A percentile compares a stretch with the other conserved stretches of the same genome.
These are phyloP conservation scores for Gisinianus flammeolus DNA, from an alignment of 2,888 invertebrate genomes.

Conservation along the genomic window DNA sequence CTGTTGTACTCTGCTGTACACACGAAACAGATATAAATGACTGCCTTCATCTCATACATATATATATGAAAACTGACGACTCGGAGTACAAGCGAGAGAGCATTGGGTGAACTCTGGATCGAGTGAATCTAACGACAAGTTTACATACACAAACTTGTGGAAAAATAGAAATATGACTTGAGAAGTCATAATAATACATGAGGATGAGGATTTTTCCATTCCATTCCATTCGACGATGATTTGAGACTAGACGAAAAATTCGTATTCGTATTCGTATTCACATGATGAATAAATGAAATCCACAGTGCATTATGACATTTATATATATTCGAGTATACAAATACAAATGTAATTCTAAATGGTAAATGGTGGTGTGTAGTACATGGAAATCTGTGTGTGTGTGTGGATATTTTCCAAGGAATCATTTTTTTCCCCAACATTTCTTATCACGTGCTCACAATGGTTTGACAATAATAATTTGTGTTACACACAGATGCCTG, in stretches of 20 bases:
- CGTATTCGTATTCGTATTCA: no score
- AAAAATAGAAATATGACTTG: slow-evolving; percentile 3
- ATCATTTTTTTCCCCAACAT: background rate
- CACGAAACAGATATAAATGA: no score
- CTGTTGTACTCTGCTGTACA: no score
- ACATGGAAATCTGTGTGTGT: background rate
- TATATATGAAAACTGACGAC: no score
- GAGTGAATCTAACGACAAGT: no score
- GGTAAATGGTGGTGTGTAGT: background rate
- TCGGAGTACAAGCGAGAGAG: background rate
- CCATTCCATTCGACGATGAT: background rate
- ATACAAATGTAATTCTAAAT: no score
- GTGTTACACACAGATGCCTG: background rate
- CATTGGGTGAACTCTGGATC: slow-evolving; percentile 8
- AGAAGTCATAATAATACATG: background rate
- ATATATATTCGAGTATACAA: no score
- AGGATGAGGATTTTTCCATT: background rate
- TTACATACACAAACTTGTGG: background rate
- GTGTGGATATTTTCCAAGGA: slow-evolving; percentile 8
- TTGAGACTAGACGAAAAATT: background rate
- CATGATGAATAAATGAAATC: no score
- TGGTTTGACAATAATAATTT: slow-evolving; percentile 36
- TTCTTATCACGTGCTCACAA: slow-evolving; percentile 37
- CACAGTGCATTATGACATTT: no score
- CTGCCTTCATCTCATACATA: no score